Percentiles rank a stretch among this genome's conserved stretches.
These are phyloP conservation scores for Tapirus terrestris DNA, from an alignment of 2,113 vertebrate species.

Conservation along the genomic window DNA sequence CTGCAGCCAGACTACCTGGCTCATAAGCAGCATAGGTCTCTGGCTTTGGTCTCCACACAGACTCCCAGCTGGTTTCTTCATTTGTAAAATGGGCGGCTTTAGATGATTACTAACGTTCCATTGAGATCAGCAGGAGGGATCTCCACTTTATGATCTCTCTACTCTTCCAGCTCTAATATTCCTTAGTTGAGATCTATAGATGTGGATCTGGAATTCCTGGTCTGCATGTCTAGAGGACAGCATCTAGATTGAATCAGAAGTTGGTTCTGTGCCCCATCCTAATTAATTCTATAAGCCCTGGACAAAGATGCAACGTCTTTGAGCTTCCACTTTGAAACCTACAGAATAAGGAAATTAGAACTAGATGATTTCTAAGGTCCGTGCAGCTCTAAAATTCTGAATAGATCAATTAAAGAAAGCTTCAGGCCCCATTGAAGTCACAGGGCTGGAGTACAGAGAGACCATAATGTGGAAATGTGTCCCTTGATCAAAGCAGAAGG, in stretches of 20 bases:
- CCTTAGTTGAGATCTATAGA: not conserved
- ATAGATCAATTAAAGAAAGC: not conserved
- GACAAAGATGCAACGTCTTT: not conserved
- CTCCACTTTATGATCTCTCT: not conserved
- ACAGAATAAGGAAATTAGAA: slow-evolving; percentile 8
- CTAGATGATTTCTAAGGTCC: not conserved
- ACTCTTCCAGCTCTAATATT: not conserved
- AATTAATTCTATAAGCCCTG: not conserved
- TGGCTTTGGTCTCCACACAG: not conserved
- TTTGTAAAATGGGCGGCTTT: not conserved
- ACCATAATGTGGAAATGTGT: not conserved
- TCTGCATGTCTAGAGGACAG: not conserved
- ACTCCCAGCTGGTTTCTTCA: not conserved
- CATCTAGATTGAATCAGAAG: not conserved
- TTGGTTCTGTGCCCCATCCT: not conserved
- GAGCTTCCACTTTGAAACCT: slow-evolving; percentile 24
- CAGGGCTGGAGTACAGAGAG: not conserved
- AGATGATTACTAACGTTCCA: not conserved
- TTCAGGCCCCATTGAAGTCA: not conserved
- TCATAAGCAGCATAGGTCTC: not conserved
- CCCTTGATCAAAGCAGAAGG: not conserved
- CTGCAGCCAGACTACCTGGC: not conserved
- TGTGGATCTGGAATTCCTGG: not conserved
- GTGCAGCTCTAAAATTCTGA: not conserved
- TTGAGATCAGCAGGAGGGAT: not conserved